Conservation (phyloP, 2,797 vertebrate genomes). For the Sebastes oblongus region DNA sequence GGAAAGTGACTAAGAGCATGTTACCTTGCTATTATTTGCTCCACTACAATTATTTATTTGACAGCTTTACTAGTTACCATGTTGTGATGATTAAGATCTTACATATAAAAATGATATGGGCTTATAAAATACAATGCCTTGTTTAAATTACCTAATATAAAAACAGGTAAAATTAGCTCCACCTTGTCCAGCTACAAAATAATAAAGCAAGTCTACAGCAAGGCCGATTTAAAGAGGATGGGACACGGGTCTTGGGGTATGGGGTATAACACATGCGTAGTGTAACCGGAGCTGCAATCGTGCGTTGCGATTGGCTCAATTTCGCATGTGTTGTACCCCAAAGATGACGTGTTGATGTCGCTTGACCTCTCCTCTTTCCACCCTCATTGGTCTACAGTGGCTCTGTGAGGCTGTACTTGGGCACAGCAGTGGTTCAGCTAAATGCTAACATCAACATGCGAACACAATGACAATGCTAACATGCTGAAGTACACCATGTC, state of each 20-base stretch:
- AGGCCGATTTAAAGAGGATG: accelerated
- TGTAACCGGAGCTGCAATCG: too few species aligned
- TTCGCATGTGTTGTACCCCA: too few species aligned
- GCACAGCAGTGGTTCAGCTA: background rate
- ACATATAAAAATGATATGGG: background rate
- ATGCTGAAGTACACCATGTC: background rate
- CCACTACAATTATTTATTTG: background rate
- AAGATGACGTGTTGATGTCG: too few species aligned
- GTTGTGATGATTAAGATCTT: background rate
- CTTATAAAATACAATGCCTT: background rate
- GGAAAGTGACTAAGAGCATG: background rate
- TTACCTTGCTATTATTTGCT: background rate
- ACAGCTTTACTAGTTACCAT: background rate
- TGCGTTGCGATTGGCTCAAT: too few species aligned
- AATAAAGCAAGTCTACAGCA: background rate
- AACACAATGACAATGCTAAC: background rate
- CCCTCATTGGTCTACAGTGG: background rate
- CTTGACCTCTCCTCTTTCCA: too few species aligned
- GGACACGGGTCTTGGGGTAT: too few species aligned
- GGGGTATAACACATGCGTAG: accelerated
- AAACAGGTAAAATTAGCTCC: background rate
- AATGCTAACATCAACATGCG: background rate
- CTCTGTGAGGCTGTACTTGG: background rate
- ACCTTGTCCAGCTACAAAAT: background rate
- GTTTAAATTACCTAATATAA: background rate